Evolutionary conservation across 2,797 vertebrate species (phyloP), one percentile per base, ranked within the genome.

Genomic region (Orientallactaga sibirica): DNA sequence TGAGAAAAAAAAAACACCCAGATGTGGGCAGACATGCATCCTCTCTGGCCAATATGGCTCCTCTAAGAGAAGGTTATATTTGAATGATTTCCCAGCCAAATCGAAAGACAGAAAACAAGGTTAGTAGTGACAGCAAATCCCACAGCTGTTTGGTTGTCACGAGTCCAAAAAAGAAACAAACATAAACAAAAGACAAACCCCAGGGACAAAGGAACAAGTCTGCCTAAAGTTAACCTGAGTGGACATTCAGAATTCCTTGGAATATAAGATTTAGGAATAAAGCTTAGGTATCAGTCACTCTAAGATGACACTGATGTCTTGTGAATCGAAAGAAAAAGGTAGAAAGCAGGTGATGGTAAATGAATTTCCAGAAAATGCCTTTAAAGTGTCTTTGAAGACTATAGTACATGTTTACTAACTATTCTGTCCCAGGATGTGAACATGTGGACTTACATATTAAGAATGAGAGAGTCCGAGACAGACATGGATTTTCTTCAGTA

Each of bases 1-100:
- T 5, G 58, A 89, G 29, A 92, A 22, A 76, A 90, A 88, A 93
- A 48, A 88, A 93, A 68, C 7, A 16, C 11, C 67, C 37, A 90
- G 84, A 82, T 0, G 4, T 33, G 5, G 52, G 55, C 55, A 58
- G 14, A 58, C 10, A 58, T 58, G 55, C 67, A 79, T 24, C 11
- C 5, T 64, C 41, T 22, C 5, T 55, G 43, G 15, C 27, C 82
- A 27, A 29, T 0, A 12, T 2, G 8, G 20, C 5, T 67, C 25
- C 41, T 89, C 10, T 19, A 92, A 14, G 9, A 73, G 14, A 82
- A 25, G 15, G 62, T 37, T 52, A 43, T 16, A 67, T 71, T 62
- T 66, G 14, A 75, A 66, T 73, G n/a, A 94, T 68, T 88, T 93
- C 14, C 33, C 61, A 75, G 22, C 1, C 9, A 85, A 88, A 55